Evolutionary conservation across 1,140 invertebrate genomes (phyloP).

Genomic region (Aethina tumida): DNA sequence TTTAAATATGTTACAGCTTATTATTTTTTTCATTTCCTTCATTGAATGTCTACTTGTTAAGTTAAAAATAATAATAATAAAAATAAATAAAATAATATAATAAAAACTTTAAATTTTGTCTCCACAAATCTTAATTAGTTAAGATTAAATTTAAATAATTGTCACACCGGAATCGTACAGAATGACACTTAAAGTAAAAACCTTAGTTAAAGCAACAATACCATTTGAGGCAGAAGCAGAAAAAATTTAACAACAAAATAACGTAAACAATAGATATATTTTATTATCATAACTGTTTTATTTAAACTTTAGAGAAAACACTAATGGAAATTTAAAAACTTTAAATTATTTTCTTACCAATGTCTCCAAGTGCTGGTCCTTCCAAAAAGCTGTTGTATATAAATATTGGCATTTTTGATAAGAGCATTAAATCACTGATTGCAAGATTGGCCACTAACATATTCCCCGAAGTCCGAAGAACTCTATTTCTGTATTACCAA

Average conservation of each 20-base stretch:
- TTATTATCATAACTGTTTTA: not conserved
- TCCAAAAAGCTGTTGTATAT: slow-evolving; percentile 59
- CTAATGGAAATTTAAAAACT: not conserved
- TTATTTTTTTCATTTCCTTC: too few species aligned
- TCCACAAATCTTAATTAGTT: too few species aligned
- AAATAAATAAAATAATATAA: too few species aligned
- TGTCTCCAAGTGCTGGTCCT: slow-evolving; percentile 56
- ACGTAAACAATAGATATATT: not conserved
- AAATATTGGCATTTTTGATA: slow-evolving; percentile 58
- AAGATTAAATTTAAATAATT: too few species aligned
- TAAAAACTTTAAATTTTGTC: too few species aligned
- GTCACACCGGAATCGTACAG: too few species aligned
- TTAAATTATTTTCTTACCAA: slow-evolving; percentile 39
- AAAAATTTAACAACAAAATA: too few species aligned
- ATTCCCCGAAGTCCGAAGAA: slow-evolving; percentile 63
- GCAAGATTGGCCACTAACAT: slow-evolving; percentile 68
- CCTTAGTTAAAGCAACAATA: not conserved
- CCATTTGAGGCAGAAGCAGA: not conserved
- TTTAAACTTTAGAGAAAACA: not conserved
- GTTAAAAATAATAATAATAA: too few species aligned
- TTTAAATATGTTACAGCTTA: too few species aligned
- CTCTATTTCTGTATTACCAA: slow-evolving; percentile 60
- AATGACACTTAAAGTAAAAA: not conserved
- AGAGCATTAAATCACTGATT: slow-evolving; percentile 62
- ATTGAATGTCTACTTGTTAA: too few species aligned